phyloP scores from a whole-genome alignment of 1,140 invertebrate species.

The Drosophila serrata region DNA sequence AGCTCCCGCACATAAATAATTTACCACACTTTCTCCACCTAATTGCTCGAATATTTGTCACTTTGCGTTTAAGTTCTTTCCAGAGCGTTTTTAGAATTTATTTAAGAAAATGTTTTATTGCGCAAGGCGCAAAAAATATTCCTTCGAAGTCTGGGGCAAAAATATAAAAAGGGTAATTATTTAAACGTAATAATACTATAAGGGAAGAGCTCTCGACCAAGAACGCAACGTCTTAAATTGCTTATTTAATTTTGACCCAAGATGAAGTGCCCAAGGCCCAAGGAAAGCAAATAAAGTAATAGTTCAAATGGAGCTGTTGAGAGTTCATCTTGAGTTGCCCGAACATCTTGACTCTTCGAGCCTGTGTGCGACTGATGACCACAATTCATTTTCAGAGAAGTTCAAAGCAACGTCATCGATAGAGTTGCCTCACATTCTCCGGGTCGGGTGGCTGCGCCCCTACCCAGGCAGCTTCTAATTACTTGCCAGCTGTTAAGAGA shows the following conservation, averaged over 20 bases:
- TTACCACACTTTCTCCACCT: slow-evolving; percentile 24
- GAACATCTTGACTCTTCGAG: slow-evolving; percentile 18
- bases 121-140: background rate
- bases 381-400: slow-evolving; percentile 62
- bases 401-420: slow-evolving; percentile 55
- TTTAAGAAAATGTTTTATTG: no score
- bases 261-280: slow-evolving; percentile 27
- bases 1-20: slow-evolving; percentile 18
- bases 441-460: background rate
- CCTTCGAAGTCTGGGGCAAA: background rate
- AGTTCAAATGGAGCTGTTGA: slow-evolving; percentile 54
- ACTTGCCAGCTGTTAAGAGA: slow-evolving; percentile 50
- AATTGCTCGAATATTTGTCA: slow-evolving; percentile 48
- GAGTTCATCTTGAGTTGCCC: slow-evolving; percentile 47
- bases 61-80: slow-evolving; percentile 44
- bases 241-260: slow-evolving; percentile 66
- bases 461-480: slow-evolving; percentile 52
- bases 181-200: slow-evolving; percentile 25
- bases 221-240: slow-evolving; percentile 39
- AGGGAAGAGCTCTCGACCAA: slow-evolving; percentile 40
- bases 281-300: slow-evolving; percentile 14
- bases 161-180: background rate
- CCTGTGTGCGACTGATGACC: slow-evolving; percentile 10
- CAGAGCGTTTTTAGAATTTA: no score
- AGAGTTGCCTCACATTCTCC: slow-evolving; percentile 17